A percentile compares a stretch with the other conserved stretches of the same genome.
Conservation (phyloP, 2,113 vertebrate genomes). For the Pollachius pollachius region DNA sequence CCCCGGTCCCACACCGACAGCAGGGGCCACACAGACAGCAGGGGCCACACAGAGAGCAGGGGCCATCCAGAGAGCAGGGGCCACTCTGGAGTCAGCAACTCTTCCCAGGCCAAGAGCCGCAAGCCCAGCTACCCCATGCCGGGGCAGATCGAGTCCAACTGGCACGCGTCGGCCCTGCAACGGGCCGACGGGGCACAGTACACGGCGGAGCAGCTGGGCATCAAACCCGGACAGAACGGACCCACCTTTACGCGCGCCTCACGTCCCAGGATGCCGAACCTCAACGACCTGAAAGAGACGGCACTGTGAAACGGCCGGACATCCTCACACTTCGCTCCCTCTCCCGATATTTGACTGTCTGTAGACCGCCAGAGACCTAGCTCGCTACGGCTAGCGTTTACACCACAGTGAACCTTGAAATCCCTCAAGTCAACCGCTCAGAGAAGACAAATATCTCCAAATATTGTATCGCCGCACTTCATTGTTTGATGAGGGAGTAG, state of each 20-base stretch:
- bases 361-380: background rate
- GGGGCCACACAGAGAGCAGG: conserved; percentile 62
- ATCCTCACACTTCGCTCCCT: conserved; percentile 39
- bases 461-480: too few species aligned
- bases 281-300: conserved; percentile 98
- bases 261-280: conserved; percentile 91
- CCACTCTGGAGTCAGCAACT: conserved; percentile 72
- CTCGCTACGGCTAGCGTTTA: background rate
- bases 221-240: conserved; percentile 94
- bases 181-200: conserved; percentile 86
- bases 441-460: too few species aligned
- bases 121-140: conserved; percentile 87
- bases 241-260: conserved; percentile 88
- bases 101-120: conserved; percentile 82
- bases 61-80: conserved; percentile 13
- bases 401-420: too few species aligned
- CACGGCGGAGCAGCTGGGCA: conserved; percentile 85
- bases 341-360: background rate
- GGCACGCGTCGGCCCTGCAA: conserved; percentile 89
- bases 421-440: too few species aligned
- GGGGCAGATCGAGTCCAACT: conserved; percentile 89
- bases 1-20: too few species aligned
- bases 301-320: conserved; percentile 80
- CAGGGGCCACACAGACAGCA: background rate
- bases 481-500: too few species aligned